Conservation (phyloP, 2,888 invertebrate genomes). For the Falcaria lacertinaria region DNA sequence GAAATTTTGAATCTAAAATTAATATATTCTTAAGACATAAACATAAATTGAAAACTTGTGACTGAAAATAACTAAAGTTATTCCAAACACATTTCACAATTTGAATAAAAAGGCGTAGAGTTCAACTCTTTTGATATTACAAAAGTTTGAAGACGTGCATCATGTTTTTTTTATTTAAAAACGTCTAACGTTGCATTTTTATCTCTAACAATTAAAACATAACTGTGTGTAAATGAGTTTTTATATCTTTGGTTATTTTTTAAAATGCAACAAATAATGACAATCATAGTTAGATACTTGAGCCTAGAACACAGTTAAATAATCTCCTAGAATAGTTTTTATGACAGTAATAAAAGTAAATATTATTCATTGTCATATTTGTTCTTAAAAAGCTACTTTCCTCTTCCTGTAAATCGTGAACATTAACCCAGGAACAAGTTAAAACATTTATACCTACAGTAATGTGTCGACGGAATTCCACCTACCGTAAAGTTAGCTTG, state of each 20-base stretch:
- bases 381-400: background rate
- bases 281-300: too few species aligned
- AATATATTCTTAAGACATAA: too few species aligned
- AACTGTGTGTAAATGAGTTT: too few species aligned
- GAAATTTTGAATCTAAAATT: too few species aligned
- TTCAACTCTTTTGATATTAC: conserved; percentile 41
- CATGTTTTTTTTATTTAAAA: background rate
- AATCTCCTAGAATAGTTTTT: too few species aligned
- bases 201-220: too few species aligned
- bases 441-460: background rate
- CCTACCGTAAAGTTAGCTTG: background rate
- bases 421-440: background rate
- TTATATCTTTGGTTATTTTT: too few species aligned
- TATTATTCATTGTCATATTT: background rate
- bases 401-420: background rate
- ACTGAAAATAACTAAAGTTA: too few species aligned
- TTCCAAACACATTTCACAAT: conserved; percentile 17
- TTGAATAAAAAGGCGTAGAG: conserved; percentile 28
- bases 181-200: too few species aligned
- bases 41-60: too few species aligned
- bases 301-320: too few species aligned
- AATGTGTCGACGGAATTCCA: background rate
- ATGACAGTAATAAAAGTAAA: background rate
- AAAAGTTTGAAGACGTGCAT: conserved; percentile 33
- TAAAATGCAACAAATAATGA: too few species aligned